phyloP scores from a whole-genome alignment of 2,888 invertebrate species.

The Creontiades dilutus region DNA sequence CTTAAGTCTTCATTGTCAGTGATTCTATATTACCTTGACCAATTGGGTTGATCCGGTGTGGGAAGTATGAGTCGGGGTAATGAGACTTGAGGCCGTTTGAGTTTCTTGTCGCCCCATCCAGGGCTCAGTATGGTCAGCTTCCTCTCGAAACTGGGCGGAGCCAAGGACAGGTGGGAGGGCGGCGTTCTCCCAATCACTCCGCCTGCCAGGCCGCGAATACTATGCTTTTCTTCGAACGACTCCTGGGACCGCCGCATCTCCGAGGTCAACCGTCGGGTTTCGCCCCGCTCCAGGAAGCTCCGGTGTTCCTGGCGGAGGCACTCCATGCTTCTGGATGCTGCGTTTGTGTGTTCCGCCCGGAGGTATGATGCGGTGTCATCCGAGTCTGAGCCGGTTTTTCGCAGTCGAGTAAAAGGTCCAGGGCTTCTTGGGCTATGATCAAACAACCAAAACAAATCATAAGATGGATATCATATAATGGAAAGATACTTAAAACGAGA shows the following conservation, averaged over 20 bases:
- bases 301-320: conserved; percentile 81
- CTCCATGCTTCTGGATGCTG: conserved; percentile 82
- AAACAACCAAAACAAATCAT: not conserved
- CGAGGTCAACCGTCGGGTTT: conserved; percentile 80
- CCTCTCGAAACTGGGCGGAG: conserved; percentile 86
- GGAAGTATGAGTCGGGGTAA: conserved; percentile 87
- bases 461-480: no score
- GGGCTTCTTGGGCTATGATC: conserved; percentile 59
- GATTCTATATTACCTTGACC: conserved; percentile 76
- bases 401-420: conserved; percentile 65
- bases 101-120: conserved; percentile 77
- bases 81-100: conserved; percentile 86
- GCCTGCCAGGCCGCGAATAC: conserved; percentile 80
- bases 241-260: conserved; percentile 82
- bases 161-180: conserved; percentile 87
- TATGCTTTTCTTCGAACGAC: conserved; percentile 84
- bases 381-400: conserved; percentile 73
- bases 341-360: conserved; percentile 10
- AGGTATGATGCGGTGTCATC: conserved; percentile 70
- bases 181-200: conserved; percentile 80
- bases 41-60: conserved; percentile 85
- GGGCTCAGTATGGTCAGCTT: conserved; percentile 80
- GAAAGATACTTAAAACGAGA: no score
- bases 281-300: conserved; percentile 80
- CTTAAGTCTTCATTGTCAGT: no score